Base-by-base conservation (phyloP, 2,888 invertebrate species). In the Congeria kusceri region DNA sequence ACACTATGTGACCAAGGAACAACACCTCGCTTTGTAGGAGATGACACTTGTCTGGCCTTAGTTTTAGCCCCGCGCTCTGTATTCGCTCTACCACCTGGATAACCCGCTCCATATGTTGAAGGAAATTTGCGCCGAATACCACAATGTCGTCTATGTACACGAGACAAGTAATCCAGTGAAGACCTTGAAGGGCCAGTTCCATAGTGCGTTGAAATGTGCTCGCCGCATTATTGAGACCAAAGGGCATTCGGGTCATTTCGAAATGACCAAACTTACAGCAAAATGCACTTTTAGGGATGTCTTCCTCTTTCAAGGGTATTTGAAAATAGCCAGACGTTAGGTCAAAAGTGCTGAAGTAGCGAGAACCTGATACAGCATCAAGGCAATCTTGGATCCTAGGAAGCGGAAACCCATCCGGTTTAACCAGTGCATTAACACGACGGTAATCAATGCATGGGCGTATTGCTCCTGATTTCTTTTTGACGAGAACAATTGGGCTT, bases 1-100 rank as follows among this genome's bases (percentile, higher is more conserved):
- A 67, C 39, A 74, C 74, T 3, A 74, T 53, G 61, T 74, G 74
- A 1, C 74, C 66, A 18, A 74, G 44, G 23, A 74, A 74, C 15
- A 25, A 18, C 3, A 74, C 67, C 25, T 74, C 67, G 4, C 20
- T 20, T 23, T 74, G 74, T 1, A 74, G 29, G n/a, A 74, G 3
- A 4, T 73, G 2, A 29, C 73, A 66, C 28, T 67, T 67, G 7
- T 49, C 56, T 53, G 67, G 67, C 28, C 28, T 47, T 18, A 74
- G 25, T 39, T 74, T 67, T 39, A 74, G 63, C 25, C 74, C 61
- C 18, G 74, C 66, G 1, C 13, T 18, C 20, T 20, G 7, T 11
- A 74, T 32, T 1, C 74, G 25, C 3, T 18, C 2, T 7, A 67
- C 39, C 9, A 74, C 74, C 44, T 74, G 32, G 13, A 56, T 28